Evolutionary conservation across 1,140 invertebrate genomes (phyloP).

Genomic region (Episyrphus balteatus): DNA sequence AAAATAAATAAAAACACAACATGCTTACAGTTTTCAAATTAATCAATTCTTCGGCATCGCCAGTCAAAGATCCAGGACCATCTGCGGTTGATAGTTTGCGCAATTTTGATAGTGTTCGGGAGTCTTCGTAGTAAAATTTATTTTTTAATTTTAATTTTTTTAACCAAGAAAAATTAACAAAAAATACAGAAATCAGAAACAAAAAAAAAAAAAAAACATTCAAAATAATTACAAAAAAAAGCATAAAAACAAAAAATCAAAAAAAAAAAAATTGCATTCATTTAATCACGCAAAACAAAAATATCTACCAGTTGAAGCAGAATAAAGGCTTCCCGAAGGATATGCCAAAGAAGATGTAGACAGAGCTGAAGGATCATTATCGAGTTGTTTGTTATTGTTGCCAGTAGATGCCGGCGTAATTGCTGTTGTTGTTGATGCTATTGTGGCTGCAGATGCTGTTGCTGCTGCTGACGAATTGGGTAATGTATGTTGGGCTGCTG

Average conservation of each 20-base stretch:
- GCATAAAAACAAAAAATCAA: constrained; percentile 5
- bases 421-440: constrained; percentile 8
- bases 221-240: constrained; percentile 5
- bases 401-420: constrained; percentile 5
- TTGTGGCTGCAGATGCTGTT: constrained; percentile 1
- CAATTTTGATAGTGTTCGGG: too few species aligned
- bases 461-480: not conserved
- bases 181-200: constrained; percentile 5
- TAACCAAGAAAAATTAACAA: constrained; percentile 1
- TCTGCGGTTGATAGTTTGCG: not conserved
- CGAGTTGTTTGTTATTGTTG: constrained; percentile 8
- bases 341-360: too few species aligned
- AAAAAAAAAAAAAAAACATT: constrained; percentile 6
- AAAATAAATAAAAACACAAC: constrained; percentile 11
- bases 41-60: constrained; percentile 33
- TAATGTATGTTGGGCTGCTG: not conserved
- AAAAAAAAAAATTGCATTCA: constrained; percentile 4
- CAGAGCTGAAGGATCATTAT: constrained; percentile 18
- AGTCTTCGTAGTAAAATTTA: too few species aligned
- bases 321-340: constrained; percentile 22
- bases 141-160: not conserved
- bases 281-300: constrained; percentile 3
- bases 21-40: constrained; percentile 37
- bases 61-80: constrained; percentile 5
- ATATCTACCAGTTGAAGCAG: constrained; percentile 10